Evolutionary conservation across 2,113 vertebrate genomes (phyloP).

Genomic region (Ammodytes marinus): DNA sequence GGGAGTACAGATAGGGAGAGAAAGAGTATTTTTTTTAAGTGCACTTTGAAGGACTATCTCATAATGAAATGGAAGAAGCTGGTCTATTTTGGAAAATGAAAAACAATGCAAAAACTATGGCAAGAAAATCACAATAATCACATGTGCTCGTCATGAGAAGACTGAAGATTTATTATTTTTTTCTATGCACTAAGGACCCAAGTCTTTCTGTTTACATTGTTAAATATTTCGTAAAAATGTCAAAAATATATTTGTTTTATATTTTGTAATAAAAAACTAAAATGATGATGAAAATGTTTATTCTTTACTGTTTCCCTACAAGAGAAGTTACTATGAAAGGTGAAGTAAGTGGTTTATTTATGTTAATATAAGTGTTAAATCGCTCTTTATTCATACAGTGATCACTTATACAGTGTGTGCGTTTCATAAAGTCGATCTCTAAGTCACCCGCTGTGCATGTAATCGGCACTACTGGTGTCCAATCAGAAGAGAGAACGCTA

Average conservation of each 20-base stretch:
- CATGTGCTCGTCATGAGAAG: neutral
- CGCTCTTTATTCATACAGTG: too few relatives aligned
- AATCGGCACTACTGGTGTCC: too few relatives aligned
- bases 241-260: slow-evolving; percentile 32
- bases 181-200: slow-evolving; percentile 51
- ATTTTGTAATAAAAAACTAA: slow-evolving; percentile 65
- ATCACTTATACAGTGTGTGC: too few relatives aligned
- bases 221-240: slow-evolving; percentile 40
- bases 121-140: slow-evolving; percentile 7
- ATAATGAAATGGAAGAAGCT: slow-evolving; percentile 23
- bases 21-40: too few relatives aligned
- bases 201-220: slow-evolving; percentile 64
- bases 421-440: too few relatives aligned
- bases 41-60: slow-evolving; percentile 28
- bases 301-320: slow-evolving; percentile 13
- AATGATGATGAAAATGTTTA: slow-evolving; percentile 18
- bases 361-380: too few relatives aligned
- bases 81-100: neutral
- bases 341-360: too few relatives aligned
- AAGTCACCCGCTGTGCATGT: too few relatives aligned
- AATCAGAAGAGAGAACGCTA: too few relatives aligned
- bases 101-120: neutral
- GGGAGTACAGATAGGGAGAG: too few relatives aligned
- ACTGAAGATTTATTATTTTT: slow-evolving; percentile 58
- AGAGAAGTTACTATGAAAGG: neutral